Evolutionary conservation across 2,797 vertebrate species (phyloP).

Genomic region (Poeciliopsis infans): DNA sequence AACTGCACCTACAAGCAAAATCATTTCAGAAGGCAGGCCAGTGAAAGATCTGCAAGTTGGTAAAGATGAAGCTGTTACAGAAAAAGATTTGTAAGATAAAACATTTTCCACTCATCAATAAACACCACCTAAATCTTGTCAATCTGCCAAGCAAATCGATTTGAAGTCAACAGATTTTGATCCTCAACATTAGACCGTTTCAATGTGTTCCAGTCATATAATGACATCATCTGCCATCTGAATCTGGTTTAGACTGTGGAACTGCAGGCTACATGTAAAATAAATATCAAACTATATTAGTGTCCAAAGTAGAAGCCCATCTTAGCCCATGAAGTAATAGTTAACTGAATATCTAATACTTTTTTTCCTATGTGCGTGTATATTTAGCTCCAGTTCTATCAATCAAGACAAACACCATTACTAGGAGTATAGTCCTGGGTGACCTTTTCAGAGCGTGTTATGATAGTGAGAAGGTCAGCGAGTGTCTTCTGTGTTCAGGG

Average conservation of each 20-base stretch:
- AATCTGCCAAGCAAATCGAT: conserved; percentile 68
- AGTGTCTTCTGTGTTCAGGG: conserved; percentile 42
- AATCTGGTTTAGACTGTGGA: neutral
- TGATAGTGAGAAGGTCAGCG: conserved; percentile 75
- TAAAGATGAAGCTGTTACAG: neutral
- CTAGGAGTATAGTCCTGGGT: conserved; percentile 61
- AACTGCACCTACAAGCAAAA: neutral
- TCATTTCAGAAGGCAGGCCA: neutral
- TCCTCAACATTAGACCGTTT: conserved; percentile 65
- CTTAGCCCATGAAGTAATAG: conserved; percentile 27
- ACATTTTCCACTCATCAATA: conserved; percentile 58
- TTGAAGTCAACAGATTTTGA: conserved; percentile 60
- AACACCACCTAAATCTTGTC: conserved; percentile 66
- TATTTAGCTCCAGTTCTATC: conserved; percentile 48
- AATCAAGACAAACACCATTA: conserved; percentile 64
- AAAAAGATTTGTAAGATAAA: neutral
- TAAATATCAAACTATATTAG: neutral
- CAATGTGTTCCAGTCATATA: conserved; percentile 70
- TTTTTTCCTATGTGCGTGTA: conserved; percentile 39
- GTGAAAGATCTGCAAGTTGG: neutral
- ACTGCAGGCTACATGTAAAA: neutral
- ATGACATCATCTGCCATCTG: conserved; percentile 42
- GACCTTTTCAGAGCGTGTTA: conserved; percentile 76
- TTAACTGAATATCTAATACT: conserved; percentile 32
- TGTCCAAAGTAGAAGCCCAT: conserved; percentile 2